A percentile compares a stretch with the other conserved stretches of the same genome.
phyloP scores from a whole-genome alignment of 2,113 vertebrate species.

The Aphyosemion australe region DNA sequence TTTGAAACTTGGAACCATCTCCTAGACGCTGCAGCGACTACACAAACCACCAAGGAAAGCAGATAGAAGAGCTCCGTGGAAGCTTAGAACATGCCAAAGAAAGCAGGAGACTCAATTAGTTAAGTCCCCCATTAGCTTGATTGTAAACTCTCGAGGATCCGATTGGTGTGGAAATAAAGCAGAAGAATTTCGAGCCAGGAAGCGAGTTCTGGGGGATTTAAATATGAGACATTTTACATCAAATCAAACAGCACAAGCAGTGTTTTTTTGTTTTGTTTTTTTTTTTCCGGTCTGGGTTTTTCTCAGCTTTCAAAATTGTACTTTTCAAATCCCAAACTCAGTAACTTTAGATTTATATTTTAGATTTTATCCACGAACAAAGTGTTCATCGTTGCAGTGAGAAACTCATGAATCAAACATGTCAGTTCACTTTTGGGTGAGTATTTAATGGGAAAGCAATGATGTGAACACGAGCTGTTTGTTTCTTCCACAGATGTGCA shows the following conservation, averaged over 20 bases:
- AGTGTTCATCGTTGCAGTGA: conserved; percentile 19
- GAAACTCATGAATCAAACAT: conserved; percentile 50
- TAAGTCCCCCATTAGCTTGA: conserved; percentile 39
- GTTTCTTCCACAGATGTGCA: conserved; percentile 3
- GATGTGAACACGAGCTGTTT: background rate
- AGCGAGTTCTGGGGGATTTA: conserved; percentile 36
- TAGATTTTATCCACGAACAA: conserved; percentile 35
- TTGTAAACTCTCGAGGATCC: conserved; percentile 44
- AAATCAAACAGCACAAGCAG: conserved; percentile 40
- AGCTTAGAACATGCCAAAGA: conserved; percentile 42
- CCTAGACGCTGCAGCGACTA: conserved; percentile 15
- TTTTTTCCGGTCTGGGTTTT: conserved; percentile 18
- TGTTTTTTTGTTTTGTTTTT: too few species aligned
- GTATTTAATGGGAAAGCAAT: conserved; percentile 30
- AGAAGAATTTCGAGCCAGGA: conserved; percentile 27
- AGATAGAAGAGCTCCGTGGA: conserved; percentile 34
- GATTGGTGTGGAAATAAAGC: conserved; percentile 27
- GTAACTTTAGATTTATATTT: conserved; percentile 59
- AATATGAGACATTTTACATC: conserved; percentile 46
- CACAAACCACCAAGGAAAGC: conserved; percentile 29
- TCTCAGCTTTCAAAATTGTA: conserved; percentile 9
- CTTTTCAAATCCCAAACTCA: conserved; percentile 27
- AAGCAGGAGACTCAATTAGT: conserved; percentile 57
- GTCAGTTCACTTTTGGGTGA: conserved; percentile 9
- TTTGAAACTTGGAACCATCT: conserved; percentile 30